Evolutionary conservation across 2,113 vertebrate genomes (phyloP).

Genomic region (Corynorhinus townsendii): DNA sequence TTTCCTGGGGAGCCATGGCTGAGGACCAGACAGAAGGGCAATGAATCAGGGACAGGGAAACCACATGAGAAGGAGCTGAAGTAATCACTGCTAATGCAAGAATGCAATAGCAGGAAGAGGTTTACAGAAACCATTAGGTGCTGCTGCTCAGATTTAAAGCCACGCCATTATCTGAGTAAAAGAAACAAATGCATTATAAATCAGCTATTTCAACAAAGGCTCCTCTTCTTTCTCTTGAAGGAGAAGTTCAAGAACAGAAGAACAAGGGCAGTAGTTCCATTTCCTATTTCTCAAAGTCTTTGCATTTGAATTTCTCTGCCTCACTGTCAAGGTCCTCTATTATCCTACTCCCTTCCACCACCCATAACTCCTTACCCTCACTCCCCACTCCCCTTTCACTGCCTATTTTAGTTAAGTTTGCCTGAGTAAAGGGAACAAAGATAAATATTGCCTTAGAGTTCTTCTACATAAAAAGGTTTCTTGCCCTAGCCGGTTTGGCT

Average conservation of each 20-base stretch:
- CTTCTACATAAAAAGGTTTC: neutral
- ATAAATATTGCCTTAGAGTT: neutral
- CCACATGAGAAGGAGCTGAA: neutral
- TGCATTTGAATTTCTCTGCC: neutral
- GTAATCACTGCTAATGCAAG: neutral
- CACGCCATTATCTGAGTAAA: neutral
- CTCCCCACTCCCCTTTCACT: neutral
- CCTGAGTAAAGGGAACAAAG: neutral
- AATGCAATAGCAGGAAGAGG: neutral
- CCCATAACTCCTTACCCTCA: neutral
- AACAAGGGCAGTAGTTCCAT: neutral
- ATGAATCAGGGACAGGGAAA: neutral
- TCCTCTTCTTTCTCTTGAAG: neutral
- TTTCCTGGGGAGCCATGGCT: neutral
- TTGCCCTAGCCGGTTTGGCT: too few relatives aligned
- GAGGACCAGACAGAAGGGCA: neutral
- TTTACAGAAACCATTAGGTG: neutral
- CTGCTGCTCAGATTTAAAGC: neutral
- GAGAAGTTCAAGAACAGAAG: neutral
- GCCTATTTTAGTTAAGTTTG: neutral
- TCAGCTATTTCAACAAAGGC: neutral
- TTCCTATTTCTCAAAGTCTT: neutral
- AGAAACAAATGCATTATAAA: conserved; percentile 7
- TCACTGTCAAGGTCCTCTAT: neutral
- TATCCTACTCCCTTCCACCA: neutral